phyloP scores from a whole-genome alignment of 2,797 vertebrate species.

The Chiloscyllium punctatum region DNA sequence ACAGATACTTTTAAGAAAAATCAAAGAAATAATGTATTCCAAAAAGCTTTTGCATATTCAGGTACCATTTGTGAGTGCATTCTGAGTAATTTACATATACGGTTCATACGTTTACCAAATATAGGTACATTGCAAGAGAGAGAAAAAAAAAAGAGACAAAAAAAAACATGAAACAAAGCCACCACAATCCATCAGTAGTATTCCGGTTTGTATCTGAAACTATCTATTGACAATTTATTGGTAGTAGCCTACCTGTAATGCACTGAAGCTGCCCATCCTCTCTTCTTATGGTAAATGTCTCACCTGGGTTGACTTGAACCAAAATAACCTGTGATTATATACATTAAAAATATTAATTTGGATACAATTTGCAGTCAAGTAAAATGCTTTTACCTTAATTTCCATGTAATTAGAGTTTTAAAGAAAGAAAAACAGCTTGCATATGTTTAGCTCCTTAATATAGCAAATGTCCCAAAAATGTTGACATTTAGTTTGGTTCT shows the following conservation, averaged over 20 bases:
- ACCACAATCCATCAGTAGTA: neutral
- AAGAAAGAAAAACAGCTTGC: neutral
- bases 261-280: constrained; percentile 98
- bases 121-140: too few species aligned
- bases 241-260: constrained; percentile 83
- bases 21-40: neutral
- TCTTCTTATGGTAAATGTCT: constrained; percentile 97
- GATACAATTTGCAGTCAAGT: neutral
- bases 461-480: neutral
- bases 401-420: too few species aligned
- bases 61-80: neutral
- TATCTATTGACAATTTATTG: neutral
- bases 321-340: constrained; percentile 79
- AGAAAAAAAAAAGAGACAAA: too few species aligned
- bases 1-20: neutral
- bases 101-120: neutral
- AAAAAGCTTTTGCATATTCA: neutral
- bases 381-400: neutral
- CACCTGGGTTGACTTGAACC: constrained; percentile 98
- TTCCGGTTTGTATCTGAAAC: neutral
- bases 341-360: neutral
- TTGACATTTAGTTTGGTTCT: neutral
- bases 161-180: neutral
- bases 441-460: neutral
- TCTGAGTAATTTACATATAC: neutral